Evolutionary conservation across 2,888 invertebrate genomes (phyloP).

Genomic region (Coleophora deauratella): DNA sequence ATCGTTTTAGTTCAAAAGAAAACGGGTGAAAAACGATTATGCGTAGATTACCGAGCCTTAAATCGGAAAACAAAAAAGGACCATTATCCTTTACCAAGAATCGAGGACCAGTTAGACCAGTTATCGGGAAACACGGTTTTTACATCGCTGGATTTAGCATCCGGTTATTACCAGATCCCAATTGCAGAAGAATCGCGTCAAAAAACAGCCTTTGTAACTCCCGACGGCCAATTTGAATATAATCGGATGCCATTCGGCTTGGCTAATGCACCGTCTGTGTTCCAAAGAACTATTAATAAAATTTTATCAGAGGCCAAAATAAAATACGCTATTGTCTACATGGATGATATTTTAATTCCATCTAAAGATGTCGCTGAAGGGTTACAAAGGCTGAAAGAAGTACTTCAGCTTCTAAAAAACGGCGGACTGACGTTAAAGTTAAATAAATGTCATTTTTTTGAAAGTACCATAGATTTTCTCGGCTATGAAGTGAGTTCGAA

Average conservation of each 20-base stretch:
- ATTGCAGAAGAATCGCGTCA: neutral
- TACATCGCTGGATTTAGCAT: too few relatives aligned
- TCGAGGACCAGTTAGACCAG: too few relatives aligned
- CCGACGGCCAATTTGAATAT: constrained; percentile 6
- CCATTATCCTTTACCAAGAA: too few relatives aligned
- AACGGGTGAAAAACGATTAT: neutral
- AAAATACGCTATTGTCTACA: constrained; percentile 7
- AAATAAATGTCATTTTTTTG: too few relatives aligned
- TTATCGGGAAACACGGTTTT: too few relatives aligned
- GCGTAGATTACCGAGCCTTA: too few relatives aligned
- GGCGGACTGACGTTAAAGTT: constrained; percentile 14
- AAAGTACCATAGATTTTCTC: too few relatives aligned
- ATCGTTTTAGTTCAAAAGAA: neutral
- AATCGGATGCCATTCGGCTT: constrained; percentile 13
- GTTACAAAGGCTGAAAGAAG: constrained; percentile 3
- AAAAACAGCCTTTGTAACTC: too few relatives aligned
- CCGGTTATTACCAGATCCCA: neutral
- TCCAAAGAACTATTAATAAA: constrained; percentile 5
- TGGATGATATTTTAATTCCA: constrained; percentile 16
- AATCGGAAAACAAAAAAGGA: too few relatives aligned
- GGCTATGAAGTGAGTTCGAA: too few relatives aligned
- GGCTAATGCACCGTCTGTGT: constrained; percentile 11
- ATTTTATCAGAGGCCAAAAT: neutral
- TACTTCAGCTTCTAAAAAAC: neutral
- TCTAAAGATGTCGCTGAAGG: constrained; percentile 8